Conservation (phyloP, 2,113 vertebrate genomes). For the Esox niger region DNA sequence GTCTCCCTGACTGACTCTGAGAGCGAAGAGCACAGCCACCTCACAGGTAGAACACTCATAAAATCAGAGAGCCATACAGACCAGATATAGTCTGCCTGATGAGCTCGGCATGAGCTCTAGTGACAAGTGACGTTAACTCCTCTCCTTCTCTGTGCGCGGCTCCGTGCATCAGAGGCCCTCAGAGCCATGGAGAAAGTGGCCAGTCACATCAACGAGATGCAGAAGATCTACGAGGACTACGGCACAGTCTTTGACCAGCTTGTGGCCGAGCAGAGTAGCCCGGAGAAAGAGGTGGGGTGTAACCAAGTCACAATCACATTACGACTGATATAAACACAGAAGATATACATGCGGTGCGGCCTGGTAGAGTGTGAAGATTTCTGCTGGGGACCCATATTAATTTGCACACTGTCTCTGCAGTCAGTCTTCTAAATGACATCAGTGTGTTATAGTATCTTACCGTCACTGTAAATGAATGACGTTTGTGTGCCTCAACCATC, state of each 20-base stretch:
- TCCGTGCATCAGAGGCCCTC: constrained; percentile 77
- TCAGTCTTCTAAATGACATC: background rate
- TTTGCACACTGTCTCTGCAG: too few species aligned
- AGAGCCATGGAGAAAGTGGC: constrained; percentile 91
- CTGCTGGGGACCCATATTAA: too few species aligned
- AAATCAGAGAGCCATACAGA: background rate
- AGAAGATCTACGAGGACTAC: constrained; percentile 89
- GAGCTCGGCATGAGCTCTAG: background rate
- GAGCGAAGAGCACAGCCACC: constrained; percentile 88
- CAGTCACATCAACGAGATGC: constrained; percentile 91
- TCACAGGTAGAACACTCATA: constrained; percentile 76
- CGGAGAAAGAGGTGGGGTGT: constrained; percentile 79
- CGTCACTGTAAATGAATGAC: too few species aligned
- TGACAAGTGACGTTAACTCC: background rate
- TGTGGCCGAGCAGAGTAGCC: constrained; percentile 82
- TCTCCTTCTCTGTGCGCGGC: background rate
- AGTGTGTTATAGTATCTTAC: background rate
- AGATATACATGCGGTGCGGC: too few species aligned
- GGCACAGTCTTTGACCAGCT: constrained; percentile 87
- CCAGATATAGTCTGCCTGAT: background rate
- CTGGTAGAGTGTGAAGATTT: background rate
- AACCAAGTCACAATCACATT: background rate
- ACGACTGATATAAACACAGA: too few species aligned
- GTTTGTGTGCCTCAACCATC: background rate
- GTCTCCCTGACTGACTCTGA: constrained; percentile 84